Evolutionary conservation across 2,113 vertebrate genomes (phyloP), one percentile per base, ranked within the genome.

Genomic region (Manacus vitellinus): DNA sequence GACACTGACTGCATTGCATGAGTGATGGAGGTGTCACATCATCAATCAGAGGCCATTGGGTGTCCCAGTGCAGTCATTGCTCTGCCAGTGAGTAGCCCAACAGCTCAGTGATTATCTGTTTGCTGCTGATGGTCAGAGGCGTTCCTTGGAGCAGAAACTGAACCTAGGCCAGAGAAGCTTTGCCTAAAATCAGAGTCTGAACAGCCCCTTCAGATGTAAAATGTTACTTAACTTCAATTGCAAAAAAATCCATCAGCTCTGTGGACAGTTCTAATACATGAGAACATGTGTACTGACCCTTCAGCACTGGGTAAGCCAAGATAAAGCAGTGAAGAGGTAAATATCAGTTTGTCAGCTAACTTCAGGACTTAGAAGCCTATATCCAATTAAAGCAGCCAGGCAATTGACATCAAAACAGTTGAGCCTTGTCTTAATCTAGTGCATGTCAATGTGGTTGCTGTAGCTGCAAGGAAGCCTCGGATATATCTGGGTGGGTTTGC

Each of bases 381-480:
- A 92, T 84, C 47, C 16, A 93, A 24, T 92, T 97, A 92, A 95
- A 96, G 43, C 55, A 82, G 17, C 25, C 43, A 68, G 62, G 43
- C 56, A 95, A 73, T 88, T 92, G 75, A 79, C 44, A 59, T 39
- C 6, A 22, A 67, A 79, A 94, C 17, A 67, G 22, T 47, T 83
- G 58, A 70, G 41, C 35, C 25, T 80, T 44, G 14, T 87, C 49
- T 75, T 92, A 46, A 41, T 33, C 13, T 70, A 43, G 28, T 54
- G 21, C 10, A 8, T 43, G 31, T 58, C 44, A 71, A 20, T 27
- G 46, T 61, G 63, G 58, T 58, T 83, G 41, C 58, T 71, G 16
- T 31, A 71, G 68, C 52, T 87, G 43, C 67, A 52, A 35, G n/a
- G 49, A 92, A 91, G 21, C 33, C 44, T 83, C 30, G 43, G 10